Percentiles rank a stretch among this genome's conserved stretches.
These are phyloP conservation scores for Oxyura jamaicensis DNA, from an alignment of 2,113 vertebrate species.

Conservation along the genomic window DNA sequence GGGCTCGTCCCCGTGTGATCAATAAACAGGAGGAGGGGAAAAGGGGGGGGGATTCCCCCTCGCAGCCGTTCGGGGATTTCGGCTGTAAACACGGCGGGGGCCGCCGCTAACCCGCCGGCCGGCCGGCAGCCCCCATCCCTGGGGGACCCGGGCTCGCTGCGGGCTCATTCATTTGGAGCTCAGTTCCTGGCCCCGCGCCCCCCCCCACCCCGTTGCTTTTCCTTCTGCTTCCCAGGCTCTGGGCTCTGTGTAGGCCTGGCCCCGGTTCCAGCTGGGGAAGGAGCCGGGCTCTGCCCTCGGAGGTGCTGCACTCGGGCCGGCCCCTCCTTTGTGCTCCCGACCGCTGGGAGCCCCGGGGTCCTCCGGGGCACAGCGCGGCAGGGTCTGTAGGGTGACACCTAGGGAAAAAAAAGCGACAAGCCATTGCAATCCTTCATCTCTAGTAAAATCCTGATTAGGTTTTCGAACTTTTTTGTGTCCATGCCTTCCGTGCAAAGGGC, in stretches of 20 bases:
- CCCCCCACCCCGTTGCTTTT: not conserved
- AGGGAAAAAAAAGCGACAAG: constrained; percentile 20
- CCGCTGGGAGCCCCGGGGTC: not conserved
- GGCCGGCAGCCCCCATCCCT: not conserved
- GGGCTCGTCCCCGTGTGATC: constrained; percentile 59
- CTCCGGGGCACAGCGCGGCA: constrained; percentile 23
- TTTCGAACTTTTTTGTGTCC: not conserved
- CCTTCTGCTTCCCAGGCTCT: constrained; percentile 30
- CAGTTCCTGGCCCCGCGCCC: not conserved
- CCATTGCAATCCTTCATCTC: constrained; percentile 4
- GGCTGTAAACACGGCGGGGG: not conserved
- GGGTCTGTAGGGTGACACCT: constrained; percentile 2
- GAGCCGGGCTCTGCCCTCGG: not conserved
- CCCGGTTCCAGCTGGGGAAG: constrained; percentile 5
- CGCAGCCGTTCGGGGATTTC: not conserved
- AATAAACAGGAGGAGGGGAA: constrained; percentile 37
- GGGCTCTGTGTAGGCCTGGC: constrained; percentile 42
- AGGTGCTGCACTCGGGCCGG: constrained; percentile 5
- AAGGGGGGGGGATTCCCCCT: not conserved
- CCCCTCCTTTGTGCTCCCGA: constrained; percentile 61
- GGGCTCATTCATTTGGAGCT: constrained; percentile 59
- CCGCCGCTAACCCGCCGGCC: not conserved
- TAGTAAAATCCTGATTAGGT: not conserved
- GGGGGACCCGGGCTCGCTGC: constrained; percentile 29
- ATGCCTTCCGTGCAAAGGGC: not conserved